A percentile compares a stretch with the other conserved stretches of the same genome.
Evolutionary conservation across 2,113 vertebrate genomes (phyloP).

Genomic region (Macheiramphus alcinus): DNA sequence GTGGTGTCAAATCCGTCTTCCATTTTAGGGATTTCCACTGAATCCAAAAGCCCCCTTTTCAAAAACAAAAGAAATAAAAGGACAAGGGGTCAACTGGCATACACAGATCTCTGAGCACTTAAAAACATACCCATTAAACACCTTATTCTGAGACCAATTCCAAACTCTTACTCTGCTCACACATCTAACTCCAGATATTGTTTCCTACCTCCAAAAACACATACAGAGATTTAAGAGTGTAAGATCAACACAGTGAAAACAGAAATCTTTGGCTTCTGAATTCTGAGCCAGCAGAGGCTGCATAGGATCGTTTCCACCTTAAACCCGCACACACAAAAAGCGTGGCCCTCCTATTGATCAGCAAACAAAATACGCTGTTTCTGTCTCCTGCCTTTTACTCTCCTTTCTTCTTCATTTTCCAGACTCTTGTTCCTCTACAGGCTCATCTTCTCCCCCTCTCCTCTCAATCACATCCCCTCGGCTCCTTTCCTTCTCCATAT

Average conservation of each 20-base stretch:
- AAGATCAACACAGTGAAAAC: not conserved
- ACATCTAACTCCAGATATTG: not conserved
- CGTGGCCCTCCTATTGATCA: not conserved
- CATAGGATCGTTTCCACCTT: not conserved
- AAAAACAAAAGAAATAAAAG: not conserved
- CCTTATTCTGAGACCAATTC: not conserved
- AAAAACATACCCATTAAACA: not conserved
- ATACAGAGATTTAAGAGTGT: not conserved
- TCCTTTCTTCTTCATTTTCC: not conserved
- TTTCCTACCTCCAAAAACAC: not conserved
- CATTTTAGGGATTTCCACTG: not conserved
- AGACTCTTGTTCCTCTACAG: not conserved
- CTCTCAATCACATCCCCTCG: not conserved
- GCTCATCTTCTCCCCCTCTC: not conserved
- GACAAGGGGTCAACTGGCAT: not conserved
- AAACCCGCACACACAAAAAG: not conserved
- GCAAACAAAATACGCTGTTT: not conserved
- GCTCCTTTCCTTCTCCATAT: not conserved
- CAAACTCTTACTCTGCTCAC: not conserved
- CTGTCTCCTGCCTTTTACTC: not conserved
- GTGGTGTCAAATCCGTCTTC: not conserved
- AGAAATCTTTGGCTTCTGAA: not conserved
- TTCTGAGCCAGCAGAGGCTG: not conserved
- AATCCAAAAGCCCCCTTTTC: not conserved
- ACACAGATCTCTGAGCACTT: not conserved